Conservation (phyloP, 64 coral and sea anemone species). For the Stichodactyla helianthus region DNA sequence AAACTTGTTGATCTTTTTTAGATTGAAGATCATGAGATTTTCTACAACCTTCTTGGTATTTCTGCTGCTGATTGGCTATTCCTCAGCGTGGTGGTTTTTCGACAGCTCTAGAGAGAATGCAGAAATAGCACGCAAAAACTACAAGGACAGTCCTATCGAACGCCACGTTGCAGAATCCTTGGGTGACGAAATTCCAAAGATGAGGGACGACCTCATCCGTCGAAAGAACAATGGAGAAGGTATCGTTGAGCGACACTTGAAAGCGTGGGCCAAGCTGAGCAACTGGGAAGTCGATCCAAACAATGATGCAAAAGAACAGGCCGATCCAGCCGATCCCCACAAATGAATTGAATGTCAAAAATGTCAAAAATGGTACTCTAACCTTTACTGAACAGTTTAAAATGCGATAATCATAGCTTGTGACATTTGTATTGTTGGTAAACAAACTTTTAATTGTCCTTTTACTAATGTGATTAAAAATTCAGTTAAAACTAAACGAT, state of each 20-base stretch:
- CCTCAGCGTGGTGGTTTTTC: not conserved
- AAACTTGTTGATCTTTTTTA: too few relatives aligned
- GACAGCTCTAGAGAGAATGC: not conserved
- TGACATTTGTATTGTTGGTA: too few relatives aligned
- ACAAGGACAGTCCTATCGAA: constrained; percentile 3
- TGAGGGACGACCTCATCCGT: constrained; percentile 27
- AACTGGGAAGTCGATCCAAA: not conserved
- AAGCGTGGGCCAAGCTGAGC: not conserved
- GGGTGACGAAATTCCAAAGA: constrained; percentile 26
- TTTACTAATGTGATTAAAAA: too few relatives aligned
- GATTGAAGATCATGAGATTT: not conserved
- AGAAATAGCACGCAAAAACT: constrained; percentile 11
- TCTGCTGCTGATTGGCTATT: not conserved
- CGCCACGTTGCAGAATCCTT: not conserved
- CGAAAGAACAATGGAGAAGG: constrained; percentile 27
- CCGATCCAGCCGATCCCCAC: not conserved
- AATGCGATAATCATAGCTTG: too few relatives aligned
- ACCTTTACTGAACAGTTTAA: too few relatives aligned
- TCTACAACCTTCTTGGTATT: not conserved
- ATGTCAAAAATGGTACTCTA: too few relatives aligned
- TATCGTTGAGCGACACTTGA: not conserved
- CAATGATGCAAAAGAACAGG: not conserved
- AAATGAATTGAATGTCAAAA: not conserved
- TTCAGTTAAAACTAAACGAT: too few relatives aligned
- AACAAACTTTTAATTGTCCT: too few relatives aligned